Evolutionary conservation across 2,797 vertebrate genomes (phyloP).

Genomic region (Cossypha polioptera): DNA sequence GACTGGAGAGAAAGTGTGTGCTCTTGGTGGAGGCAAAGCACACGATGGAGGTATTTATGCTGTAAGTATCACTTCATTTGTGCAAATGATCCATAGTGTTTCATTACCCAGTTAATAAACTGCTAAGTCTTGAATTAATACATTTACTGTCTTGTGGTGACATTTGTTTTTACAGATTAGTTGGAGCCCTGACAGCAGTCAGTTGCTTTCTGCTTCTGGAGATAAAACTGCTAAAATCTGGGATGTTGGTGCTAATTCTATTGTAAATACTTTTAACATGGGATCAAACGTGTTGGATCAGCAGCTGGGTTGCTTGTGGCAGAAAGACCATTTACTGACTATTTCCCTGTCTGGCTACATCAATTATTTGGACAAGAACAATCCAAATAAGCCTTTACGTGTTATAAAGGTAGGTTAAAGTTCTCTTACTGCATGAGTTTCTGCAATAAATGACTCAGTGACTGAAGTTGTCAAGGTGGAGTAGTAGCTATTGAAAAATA

Average conservation of each 20-base stretch:
- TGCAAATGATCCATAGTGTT: not conserved
- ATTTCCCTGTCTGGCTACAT: constrained; percentile 94
- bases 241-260: constrained; percentile 84
- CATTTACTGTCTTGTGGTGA: not conserved
- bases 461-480: not conserved
- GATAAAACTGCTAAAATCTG: constrained; percentile 97
- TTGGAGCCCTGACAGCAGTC: constrained; percentile 91
- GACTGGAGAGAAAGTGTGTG: constrained; percentile 79
- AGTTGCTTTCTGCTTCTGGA: constrained; percentile 93
- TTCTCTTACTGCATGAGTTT: not conserved
- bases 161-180: constrained; percentile 74
- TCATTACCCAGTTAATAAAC: not conserved
- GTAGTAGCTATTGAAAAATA: not conserved
- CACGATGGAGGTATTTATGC: constrained; percentile 95
- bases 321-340: constrained; percentile 89
- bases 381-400: constrained; percentile 87
- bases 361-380: constrained; percentile 97
- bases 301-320: constrained; percentile 98
- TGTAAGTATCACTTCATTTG: constrained; percentile 79
- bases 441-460: not conserved
- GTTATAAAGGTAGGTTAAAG: constrained; percentile 84
- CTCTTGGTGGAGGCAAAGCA: constrained; percentile 87
- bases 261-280: constrained; percentile 89
- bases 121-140: not conserved
- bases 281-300: constrained; percentile 88